Evolutionary conservation across 1,140 invertebrate genomes (phyloP).

Genomic region (Philotrypesis tridentata): DNA sequence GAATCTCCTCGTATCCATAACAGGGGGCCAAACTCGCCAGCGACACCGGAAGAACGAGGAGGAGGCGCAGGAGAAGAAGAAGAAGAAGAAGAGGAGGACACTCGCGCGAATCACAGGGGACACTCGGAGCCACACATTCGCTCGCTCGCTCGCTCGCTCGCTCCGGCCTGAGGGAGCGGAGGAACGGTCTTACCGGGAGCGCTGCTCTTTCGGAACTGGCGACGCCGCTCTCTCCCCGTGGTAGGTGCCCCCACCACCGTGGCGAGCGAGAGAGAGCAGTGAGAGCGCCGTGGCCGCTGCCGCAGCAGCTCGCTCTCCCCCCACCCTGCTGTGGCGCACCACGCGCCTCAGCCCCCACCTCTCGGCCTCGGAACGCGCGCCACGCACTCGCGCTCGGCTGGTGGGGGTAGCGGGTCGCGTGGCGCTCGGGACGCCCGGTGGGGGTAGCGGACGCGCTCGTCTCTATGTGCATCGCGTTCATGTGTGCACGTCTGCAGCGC

Average conservation of each 20-base stretch:
- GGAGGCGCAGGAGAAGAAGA: neutral
- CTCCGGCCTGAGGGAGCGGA: slow-evolving; percentile 8
- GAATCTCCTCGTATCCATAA: neutral
- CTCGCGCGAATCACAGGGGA: neutral
- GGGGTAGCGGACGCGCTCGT: slow-evolving; percentile 37
- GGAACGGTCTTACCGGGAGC: slow-evolving; percentile 54
- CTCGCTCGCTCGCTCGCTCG: slow-evolving; percentile 7
- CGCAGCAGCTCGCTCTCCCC: slow-evolving; percentile 30
- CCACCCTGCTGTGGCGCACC: slow-evolving; percentile 55
- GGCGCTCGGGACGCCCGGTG: slow-evolving; percentile 60
- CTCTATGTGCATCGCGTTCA: slow-evolving; percentile 3
- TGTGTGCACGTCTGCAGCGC: neutral
- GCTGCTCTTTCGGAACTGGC: slow-evolving; percentile 69
- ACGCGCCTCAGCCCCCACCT: slow-evolving; percentile 67
- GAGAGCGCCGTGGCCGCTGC: slow-evolving; percentile 26
- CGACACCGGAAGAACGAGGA: too few species aligned
- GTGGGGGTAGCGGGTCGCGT: slow-evolving; percentile 70
- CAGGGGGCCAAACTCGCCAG: too few species aligned
- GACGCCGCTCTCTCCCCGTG: slow-evolving; percentile 59
- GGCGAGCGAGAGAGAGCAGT: neutral
- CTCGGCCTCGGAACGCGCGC: slow-evolving; percentile 62
- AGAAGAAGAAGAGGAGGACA: neutral
- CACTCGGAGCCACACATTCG: neutral
- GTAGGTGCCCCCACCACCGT: slow-evolving; percentile 22
- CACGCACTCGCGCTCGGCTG: slow-evolving; percentile 62